A percentile compares a stretch with the other conserved stretches of the same genome.
Conservation (phyloP, 2,113 vertebrate species). For the Polyodon spathula region DNA sequence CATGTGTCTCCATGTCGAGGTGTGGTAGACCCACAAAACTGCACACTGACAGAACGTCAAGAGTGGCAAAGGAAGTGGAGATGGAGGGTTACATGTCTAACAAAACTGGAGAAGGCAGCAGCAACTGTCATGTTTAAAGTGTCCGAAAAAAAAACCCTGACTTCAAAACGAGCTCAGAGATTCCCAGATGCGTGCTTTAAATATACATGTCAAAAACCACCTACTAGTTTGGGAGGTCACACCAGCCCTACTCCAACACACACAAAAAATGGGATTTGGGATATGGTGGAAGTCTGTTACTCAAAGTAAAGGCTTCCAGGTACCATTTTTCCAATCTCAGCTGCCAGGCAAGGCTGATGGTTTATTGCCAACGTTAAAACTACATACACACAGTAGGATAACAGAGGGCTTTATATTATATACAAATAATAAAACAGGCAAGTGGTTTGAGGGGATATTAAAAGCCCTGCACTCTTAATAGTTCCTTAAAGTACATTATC, state of each 20-base stretch:
- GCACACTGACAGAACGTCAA: constrained; percentile 1
- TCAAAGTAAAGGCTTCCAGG: background rate
- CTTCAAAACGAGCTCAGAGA: constrained; percentile 11
- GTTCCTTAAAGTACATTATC: no score
- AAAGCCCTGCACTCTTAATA: no score
- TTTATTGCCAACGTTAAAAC: no score
- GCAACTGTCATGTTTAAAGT: constrained; percentile 8
- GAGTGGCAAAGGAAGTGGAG: constrained; percentile 2
- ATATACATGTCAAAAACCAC: background rate
- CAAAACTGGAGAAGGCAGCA: constrained; percentile 1
- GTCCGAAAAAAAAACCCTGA: background rate
- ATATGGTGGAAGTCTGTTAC: background rate
- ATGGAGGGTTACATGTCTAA: constrained; percentile 17
- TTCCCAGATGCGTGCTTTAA: background rate
- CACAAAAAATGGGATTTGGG: no score
- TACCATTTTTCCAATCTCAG: background rate
- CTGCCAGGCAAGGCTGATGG: background rate
- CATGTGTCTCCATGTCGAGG: no score
- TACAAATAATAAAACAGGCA: no score
- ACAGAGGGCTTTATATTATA: no score
- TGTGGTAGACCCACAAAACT: no score
- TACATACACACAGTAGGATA: no score
- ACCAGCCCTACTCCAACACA: background rate
- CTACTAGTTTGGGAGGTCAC: constrained; percentile 9
- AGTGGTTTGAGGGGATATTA: no score